phyloP scores from a whole-genome alignment of 92 coral and sea anemone genomes.

The Palythoa grandiflora region DNA sequence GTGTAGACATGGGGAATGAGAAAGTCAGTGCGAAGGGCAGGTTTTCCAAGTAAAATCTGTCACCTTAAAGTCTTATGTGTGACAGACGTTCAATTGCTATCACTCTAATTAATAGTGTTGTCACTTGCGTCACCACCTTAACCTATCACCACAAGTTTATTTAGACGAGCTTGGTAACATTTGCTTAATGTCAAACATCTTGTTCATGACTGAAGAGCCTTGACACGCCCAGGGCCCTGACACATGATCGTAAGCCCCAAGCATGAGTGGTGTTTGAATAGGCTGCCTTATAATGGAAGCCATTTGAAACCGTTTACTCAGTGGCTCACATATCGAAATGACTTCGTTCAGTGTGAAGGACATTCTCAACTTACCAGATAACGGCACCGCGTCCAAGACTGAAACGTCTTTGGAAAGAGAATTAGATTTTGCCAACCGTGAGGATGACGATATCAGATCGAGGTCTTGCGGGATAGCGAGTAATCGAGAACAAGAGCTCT shows the following conservation, averaged over 20 bases:
- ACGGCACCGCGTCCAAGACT: conserved; percentile 73
- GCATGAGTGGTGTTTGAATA: conserved; percentile 80
- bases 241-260: conserved; percentile 78
- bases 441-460: conserved; percentile 81
- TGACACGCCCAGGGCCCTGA: conserved; percentile 91
- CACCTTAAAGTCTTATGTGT: conserved; percentile 84
- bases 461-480: conserved; percentile 84
- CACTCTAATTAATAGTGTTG: conserved; percentile 98
- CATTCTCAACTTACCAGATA: conserved; percentile 91
- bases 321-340: conserved; percentile 76
- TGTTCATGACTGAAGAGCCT: conserved; percentile 94
- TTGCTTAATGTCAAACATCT: conserved; percentile 98
- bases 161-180: conserved; percentile 91
- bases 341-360: conserved; percentile 98
- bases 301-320: conserved; percentile 78
- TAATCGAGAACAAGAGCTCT: conserved; percentile 86
- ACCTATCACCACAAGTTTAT: conserved; percentile 97
- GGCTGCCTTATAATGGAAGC: conserved; percentile 79
- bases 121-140: conserved; percentile 96
- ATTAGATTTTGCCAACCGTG: conserved; percentile 66
- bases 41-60: conserved; percentile 77
- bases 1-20: conserved; percentile 70
- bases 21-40: conserved; percentile 44
- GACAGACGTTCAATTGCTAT: conserved; percentile 96
- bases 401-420: conserved; percentile 80